These are phyloP conservation scores for Azemiops feae DNA, from an alignment of 2,113 vertebrate genomes.

Conservation along the genomic window DNA sequence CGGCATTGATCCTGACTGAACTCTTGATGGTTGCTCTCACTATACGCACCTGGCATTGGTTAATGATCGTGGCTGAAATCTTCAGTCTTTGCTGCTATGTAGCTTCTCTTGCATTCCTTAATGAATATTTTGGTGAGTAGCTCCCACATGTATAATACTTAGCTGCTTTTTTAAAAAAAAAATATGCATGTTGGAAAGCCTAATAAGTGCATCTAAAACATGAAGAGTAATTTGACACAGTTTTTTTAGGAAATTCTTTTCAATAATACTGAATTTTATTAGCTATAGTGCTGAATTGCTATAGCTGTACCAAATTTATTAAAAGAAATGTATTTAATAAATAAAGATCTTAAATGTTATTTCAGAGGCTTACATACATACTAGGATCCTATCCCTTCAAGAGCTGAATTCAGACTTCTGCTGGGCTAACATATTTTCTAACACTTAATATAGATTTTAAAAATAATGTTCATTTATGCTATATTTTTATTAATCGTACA, in stretches of 20 bases:
- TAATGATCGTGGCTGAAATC: constrained; percentile 94
- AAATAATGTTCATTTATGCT: not conserved
- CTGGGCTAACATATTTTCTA: not conserved
- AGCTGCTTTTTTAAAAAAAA: not conserved
- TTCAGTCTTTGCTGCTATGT: constrained; percentile 94
- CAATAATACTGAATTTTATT: not conserved
- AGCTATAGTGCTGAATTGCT: not conserved
- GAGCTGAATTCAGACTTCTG: not conserved
- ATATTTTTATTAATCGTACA: not conserved
- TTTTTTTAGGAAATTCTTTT: not conserved
- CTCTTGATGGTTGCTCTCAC: constrained; percentile 98
- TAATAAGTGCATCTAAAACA: not conserved
- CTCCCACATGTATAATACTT: constrained; percentile 16
- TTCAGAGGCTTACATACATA: not conserved
- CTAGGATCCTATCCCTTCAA: not conserved
- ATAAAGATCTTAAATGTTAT: not conserved
- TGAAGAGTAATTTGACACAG: not conserved
- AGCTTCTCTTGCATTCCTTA: constrained; percentile 95
- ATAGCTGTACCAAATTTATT: not conserved
- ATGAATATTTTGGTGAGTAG: constrained; percentile 93
- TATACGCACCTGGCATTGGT: constrained; percentile 94
- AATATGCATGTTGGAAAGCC: not conserved
- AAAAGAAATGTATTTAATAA: not conserved
- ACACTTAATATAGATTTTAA: not conserved
- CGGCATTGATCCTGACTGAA: constrained; percentile 92